Percentiles rank a stretch among this genome's conserved stretches.
Evolutionary conservation across 1,140 invertebrate species (phyloP).

Genomic region (Heliconius hermathena): DNA sequence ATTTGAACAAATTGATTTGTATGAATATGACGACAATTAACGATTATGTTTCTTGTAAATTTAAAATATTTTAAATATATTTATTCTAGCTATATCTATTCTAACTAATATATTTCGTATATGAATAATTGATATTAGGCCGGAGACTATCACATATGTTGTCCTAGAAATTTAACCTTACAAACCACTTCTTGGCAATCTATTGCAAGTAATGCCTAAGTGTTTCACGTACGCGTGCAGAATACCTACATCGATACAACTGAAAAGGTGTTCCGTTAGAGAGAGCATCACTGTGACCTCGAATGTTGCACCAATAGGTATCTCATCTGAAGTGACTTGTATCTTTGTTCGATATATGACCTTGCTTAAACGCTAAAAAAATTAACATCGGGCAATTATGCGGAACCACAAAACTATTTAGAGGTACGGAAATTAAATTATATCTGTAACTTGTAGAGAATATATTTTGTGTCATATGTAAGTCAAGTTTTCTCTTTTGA

Average conservation of each 20-base stretch:
- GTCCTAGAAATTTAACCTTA: constrained; percentile 48
- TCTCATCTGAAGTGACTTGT: constrained; percentile 35
- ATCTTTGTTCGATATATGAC: constrained; percentile 24
- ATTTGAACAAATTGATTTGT: neutral
- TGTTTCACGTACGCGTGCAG: constrained; percentile 56
- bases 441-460: neutral
- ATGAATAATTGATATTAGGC: neutral
- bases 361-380: constrained; percentile 24
- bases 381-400: neutral
- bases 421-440: too few relatives aligned
- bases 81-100: neutral
- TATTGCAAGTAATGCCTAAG: constrained; percentile 53
- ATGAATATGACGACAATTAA: neutral
- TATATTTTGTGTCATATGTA: constrained; percentile 50
- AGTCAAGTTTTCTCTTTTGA: constrained; percentile 69
- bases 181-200: constrained; percentile 53
- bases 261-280: constrained; percentile 68
- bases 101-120: neutral
- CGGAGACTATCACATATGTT: constrained; percentile 7
- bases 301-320: constrained; percentile 38
- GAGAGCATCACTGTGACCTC: constrained; percentile 62
- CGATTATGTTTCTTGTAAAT: neutral
- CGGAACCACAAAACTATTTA: too few relatives aligned
- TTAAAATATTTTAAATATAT: neutral
- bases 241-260: constrained; percentile 54